Conservation (phyloP, 2,797 vertebrate species). For the Enteromius mattozi region DNA sequence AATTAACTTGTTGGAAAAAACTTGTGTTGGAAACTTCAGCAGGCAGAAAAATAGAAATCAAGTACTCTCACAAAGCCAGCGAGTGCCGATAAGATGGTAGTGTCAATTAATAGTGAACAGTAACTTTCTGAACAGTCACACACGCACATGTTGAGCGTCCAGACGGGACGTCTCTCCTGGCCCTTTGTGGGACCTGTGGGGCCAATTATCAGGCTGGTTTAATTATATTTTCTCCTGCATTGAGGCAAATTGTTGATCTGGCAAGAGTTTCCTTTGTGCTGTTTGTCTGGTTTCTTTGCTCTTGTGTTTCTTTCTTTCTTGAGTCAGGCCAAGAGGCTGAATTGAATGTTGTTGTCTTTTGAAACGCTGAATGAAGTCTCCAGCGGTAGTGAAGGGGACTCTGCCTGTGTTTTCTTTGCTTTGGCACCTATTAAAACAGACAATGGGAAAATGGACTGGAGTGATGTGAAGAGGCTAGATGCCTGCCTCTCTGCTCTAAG, state of each 20-base stretch:
- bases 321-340: conserved; percentile 92
- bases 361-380: conserved; percentile 96
- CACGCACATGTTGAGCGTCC: conserved; percentile 74
- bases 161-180: conserved; percentile 80
- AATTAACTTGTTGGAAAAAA: background rate
- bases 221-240: conserved; percentile 96
- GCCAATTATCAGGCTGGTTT: conserved; percentile 97
- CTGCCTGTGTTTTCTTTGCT: conserved; percentile 99
- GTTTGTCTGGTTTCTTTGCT: conserved; percentile 79
- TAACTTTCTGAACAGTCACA: conserved; percentile 60
- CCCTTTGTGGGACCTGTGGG: conserved; percentile 77
- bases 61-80: conserved; percentile 31
- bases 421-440: conserved; percentile 98
- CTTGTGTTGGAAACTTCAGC: background rate
- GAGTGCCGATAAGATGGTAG: conserved; percentile 8
- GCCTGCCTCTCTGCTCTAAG: conserved; percentile 88
- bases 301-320: conserved; percentile 75
- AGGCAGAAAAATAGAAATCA: conserved; percentile 1
- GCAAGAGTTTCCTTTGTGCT: conserved; percentile 90
- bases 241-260: conserved; percentile 96
- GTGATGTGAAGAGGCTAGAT: conserved; percentile 99
- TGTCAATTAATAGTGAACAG: conserved; percentile 22
- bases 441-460: conserved; percentile 99
- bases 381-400: conserved; percentile 99
- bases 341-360: conserved; percentile 99